Base-by-base conservation (phyloP, 2,888 invertebrate species). In the Tetragonisca angustula region DNA sequence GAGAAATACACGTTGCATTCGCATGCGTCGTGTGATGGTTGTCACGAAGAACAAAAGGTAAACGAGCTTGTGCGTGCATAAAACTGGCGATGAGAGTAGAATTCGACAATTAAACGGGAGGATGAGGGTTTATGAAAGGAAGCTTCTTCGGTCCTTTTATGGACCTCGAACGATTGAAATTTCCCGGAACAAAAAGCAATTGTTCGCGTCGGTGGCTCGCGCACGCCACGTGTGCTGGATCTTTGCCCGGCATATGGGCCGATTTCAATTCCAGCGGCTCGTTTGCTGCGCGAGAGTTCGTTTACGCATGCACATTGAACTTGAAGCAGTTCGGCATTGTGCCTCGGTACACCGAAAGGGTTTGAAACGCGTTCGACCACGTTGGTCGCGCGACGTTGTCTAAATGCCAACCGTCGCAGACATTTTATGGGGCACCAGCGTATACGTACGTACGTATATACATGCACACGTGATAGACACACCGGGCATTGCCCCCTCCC, bases 241-340 rank as follows among this genome's bases (percentile, higher is more conserved):
- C 61, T 43, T 24, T 52, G 9, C 32, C 27, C n/a, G 64, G 73
- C 82, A 81, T 76, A 83, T 81, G 76, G 65, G 72, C 72, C 69
- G 83, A 86, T 83, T 79, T 81, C 84, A 78, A 83, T 83, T 86
- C 80, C 52, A 84, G 83, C 77, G 84, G 86, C 72, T 81, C 75
- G 71, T 85, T 88, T 84, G 75, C 76, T 67, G 52, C 50, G 69
- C 69, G 72, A 65, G 19, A 52, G 50, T 67, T 75, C 76, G 62
- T 76, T 76, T 70, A 43, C 49, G 43, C 54, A 64, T 24, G 43
- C 65, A 50, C 71, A 75, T 78, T 72, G 64, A 61, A 76, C 70
- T 70, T 61, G 27, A 15, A 15, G n/a, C 36, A 9, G 50, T 61
- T 17, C 49, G 17, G 59, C 36, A 76, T 81, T 68, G 74, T 75